Percentiles rank a stretch among this genome's conserved stretches.
phyloP scores from a whole-genome alignment of 1,140 invertebrate genomes.

The Neodiprion pinetum region DNA sequence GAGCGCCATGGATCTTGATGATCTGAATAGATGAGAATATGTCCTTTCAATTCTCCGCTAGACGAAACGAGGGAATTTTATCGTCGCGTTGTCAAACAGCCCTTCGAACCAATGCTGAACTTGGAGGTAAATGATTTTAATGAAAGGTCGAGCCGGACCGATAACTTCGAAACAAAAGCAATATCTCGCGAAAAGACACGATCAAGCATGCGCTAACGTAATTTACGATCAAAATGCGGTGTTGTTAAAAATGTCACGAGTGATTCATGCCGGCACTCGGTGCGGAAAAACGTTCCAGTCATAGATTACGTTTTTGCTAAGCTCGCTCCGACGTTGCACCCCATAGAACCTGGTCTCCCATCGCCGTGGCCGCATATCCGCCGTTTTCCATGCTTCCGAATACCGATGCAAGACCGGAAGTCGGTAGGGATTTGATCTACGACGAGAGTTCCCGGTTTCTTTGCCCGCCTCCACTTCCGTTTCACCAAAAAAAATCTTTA shows the following conservation, averaged over 20 bases:
- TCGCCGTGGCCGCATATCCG: not conserved
- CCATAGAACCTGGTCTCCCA: constrained; percentile 17
- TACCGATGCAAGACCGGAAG: not conserved
- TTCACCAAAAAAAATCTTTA: not conserved
- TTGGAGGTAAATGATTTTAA: too few relatives aligned
- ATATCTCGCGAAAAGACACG: too few relatives aligned
- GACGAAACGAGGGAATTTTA: too few relatives aligned
- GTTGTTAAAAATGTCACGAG: constrained; percentile 41
- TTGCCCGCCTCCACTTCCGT: not conserved
- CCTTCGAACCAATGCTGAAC: too few relatives aligned
- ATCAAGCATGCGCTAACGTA: constrained; percentile 17
- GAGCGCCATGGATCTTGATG: too few relatives aligned
- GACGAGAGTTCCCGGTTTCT: constrained; percentile 1
- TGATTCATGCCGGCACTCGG: constrained; percentile 36
- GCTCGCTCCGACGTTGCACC: constrained; percentile 24
- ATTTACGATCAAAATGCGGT: constrained; percentile 38
- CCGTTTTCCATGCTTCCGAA: not conserved
- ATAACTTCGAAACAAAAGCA: too few relatives aligned
- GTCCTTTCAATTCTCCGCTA: too few relatives aligned
- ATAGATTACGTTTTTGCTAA: constrained; percentile 31
- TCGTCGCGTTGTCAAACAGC: too few relatives aligned
- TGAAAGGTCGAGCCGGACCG: too few relatives aligned
- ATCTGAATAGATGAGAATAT: too few relatives aligned
- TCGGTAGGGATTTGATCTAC: not conserved
- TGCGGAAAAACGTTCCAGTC: constrained; percentile 37